phyloP scores from a whole-genome alignment of 2,113 vertebrate genomes.

The Anseranas semipalmata region DNA sequence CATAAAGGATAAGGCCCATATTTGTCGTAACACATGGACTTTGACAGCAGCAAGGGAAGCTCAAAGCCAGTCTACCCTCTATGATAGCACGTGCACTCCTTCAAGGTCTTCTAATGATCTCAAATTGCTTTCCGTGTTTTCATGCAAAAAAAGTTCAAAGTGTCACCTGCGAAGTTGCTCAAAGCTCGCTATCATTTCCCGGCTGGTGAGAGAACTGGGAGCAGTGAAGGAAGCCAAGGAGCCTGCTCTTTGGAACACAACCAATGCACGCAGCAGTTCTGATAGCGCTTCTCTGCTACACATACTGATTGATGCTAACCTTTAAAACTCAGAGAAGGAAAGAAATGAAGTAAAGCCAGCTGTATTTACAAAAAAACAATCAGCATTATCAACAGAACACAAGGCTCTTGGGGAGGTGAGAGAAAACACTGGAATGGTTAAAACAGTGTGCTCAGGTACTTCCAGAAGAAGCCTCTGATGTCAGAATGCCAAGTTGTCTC shows the following conservation, averaged over 20 bases:
- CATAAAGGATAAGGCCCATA: not conserved
- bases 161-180: not conserved
- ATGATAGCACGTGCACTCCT: accelerated
- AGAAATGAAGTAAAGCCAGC: not conserved
- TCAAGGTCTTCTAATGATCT: not conserved
- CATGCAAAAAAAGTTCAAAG: not conserved
- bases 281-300: not conserved
- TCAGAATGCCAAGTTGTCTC: not conserved
- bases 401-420: not conserved
- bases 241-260: not conserved
- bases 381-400: not conserved
- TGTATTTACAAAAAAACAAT: not conserved
- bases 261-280: not conserved
- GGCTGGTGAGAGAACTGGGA: not conserved
- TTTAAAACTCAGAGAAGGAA: not conserved
- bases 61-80: not conserved
- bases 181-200: not conserved
- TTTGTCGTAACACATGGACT: not conserved
- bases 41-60: not conserved
- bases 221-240: not conserved
- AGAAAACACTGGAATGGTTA: not conserved
- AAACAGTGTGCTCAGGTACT: not conserved
- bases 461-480: not conserved
- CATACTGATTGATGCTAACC: not conserved
- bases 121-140: not conserved